Evolutionary conservation across 2,888 invertebrate genomes (phyloP), one percentile per base, ranked within the genome.

Genomic region (Pyrrhia umbra): DNA sequence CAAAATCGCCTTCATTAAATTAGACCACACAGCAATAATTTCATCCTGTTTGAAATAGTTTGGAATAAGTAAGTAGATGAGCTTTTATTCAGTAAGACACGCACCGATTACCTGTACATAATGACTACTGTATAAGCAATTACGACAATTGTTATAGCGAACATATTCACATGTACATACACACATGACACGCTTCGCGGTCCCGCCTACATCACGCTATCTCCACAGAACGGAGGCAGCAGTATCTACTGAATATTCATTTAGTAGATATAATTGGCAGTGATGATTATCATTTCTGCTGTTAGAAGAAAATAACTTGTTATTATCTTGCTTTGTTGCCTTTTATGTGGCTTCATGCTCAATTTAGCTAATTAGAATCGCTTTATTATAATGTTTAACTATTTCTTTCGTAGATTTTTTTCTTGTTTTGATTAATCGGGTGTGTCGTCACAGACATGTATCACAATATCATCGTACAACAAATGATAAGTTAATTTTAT

Each of bases 241-340:
- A 57, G 42, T 1, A 30, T 9, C 1, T 18, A 45, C 39, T 69
- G 75, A 74, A 69, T 69, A 69, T 69, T 69, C 75, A 69, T 69
- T 46, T 40, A 27, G 40, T 47, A 20, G n/a, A 15, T 59, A 39
- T 50, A 42, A 45, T 39, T n/a, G 23, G 10, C 43, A 59, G 23
- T 34, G 49, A 10, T 16, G 52, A 58, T 68, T 75, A 55, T 49
- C 75, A 67, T 45, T 45, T 23, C 37, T 9, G 40, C 50, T 68
- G 40, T 59, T 50, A 34, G 45, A 43, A 46, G 59, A 68, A 70
- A 68, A 50, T n/a, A 54, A 46, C 39, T 15, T 8, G 40, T 30
- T 21, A 55, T 54, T 74, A 54, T 46, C 10, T 68, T n/a, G 40
- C 1, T 3, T 40, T 37, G 43, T 49, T 54, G 50, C 49, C 39